Conservation (phyloP, 2,888 invertebrate species). For the Sepioteuthis lessoniana region DNA sequence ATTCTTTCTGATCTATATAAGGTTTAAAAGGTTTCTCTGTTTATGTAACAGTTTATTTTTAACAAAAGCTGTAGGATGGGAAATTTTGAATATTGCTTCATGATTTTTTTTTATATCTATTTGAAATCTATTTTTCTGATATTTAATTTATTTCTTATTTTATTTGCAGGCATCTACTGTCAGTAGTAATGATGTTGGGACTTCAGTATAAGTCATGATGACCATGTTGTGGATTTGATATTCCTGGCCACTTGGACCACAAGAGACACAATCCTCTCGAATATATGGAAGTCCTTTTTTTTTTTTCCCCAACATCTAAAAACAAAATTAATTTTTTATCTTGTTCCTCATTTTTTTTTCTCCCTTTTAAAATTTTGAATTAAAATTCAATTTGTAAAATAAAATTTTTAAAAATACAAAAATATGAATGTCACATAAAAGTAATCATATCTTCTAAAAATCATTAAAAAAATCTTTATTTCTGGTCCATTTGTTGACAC, state of each 20-base stretch:
- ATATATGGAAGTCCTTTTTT: neutral
- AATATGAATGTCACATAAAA: neutral
- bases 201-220: conserved; percentile 38
- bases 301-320: neutral
- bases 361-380: neutral
- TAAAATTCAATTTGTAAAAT: neutral
- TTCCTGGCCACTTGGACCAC: neutral
- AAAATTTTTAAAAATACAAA: neutral
- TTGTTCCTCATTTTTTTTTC: neutral
- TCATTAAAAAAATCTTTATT: too few relatives aligned
- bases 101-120: neutral
- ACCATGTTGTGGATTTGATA: neutral
- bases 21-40: too few relatives aligned
- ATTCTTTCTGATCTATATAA: too few relatives aligned
- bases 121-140: neutral
- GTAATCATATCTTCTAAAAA: conserved; percentile 10
- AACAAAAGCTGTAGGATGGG: too few relatives aligned
- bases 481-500: neutral
- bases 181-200: conserved; percentile 3
- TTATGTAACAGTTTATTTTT: too few relatives aligned
- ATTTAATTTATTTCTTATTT: neutral
- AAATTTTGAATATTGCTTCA: too few relatives aligned
- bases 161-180: neutral
- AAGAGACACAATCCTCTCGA: neutral
- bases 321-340: neutral